A percentile compares a stretch with the other conserved stretches of the same genome.
Evolutionary conservation across 2,113 vertebrate species (phyloP).

Genomic region (Thunnus maccoyii): DNA sequence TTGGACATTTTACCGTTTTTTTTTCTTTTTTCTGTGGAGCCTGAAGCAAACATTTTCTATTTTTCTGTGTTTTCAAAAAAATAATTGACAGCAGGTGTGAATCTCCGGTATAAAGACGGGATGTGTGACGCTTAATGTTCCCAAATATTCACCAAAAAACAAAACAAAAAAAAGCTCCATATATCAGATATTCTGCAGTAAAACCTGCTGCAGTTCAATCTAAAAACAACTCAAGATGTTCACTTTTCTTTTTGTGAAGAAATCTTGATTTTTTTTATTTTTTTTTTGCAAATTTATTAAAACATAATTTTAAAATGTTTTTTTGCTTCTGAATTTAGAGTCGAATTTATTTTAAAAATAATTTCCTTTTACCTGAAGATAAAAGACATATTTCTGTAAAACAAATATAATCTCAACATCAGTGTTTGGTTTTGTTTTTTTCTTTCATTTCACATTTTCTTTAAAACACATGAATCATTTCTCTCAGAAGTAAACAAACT

Average conservation of each 20-base stretch:
- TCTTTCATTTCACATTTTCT: conserved; percentile 14
- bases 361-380: neutral
- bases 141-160: no score
- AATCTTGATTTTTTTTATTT: no score
- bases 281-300: neutral
- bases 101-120: no score
- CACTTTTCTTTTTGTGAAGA: neutral
- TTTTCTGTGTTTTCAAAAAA: neutral
- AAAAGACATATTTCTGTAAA: neutral
- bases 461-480: neutral
- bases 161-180: no score
- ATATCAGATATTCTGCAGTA: neutral
- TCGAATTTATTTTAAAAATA: neutral
- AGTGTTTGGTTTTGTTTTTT: neutral
- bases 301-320: neutral
- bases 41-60: neutral
- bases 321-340: neutral
- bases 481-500: conserved; percentile 50
- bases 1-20: conserved; percentile 11
- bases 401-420: conserved; percentile 4
- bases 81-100: no score
- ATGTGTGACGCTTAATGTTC: no score
- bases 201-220: neutral
- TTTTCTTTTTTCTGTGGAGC: neutral
- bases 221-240: neutral